Base-by-base conservation (phyloP, 2,797 vertebrate species). In the Dallia pectoralis region DNA sequence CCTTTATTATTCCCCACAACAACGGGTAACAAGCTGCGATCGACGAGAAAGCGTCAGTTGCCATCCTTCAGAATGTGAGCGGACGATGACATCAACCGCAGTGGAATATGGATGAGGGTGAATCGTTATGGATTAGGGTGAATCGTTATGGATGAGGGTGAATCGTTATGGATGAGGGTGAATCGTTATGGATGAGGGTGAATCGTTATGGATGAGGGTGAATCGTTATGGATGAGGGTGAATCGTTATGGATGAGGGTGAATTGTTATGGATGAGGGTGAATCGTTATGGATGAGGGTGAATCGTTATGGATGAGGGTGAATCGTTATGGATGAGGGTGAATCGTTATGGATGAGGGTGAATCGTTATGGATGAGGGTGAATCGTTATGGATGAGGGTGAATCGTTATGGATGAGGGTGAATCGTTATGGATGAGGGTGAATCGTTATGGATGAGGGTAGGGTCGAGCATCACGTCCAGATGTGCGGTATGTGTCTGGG, bases 1-100 rank as follows among this genome's bases (percentile, higher is more conserved):
- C 77, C 72, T 75, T 78, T 88, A 89, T 92, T 85, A 89, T 90
- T 87, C 82, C 84, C 84, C 81, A 67, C 81, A 82, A 93, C 91
- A 92, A 91, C 77, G 71, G 84, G 77, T 89, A 88, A 77, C 83
- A 81, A 79, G 79, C 87, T 88, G 83, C 77, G 87, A 88, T 78
- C 87, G 85, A 87, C 19, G 85, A 74, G 72, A 69, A 29, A 62
- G 15, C 62, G 48, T 19, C 70, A 71, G 68, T 65, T 30, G 0
- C 19, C 74, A 71, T 75, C 78, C 73, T 77, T 83, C 81, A 86
- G 86, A 14, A 16, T 84, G 84, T 87, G 29, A 19, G 40, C 29
- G 25, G 25, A 69, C 53, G 32, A 51, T 53, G 47, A 56, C 44
- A 51, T 36, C 74, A 81, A 87, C 82, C 18, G n/a, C 19, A 53